Percentiles rank a stretch among this genome's conserved stretches.
phyloP scores from a whole-genome alignment of 2,113 vertebrate genomes.

The Oryzias melastigma region DNA sequence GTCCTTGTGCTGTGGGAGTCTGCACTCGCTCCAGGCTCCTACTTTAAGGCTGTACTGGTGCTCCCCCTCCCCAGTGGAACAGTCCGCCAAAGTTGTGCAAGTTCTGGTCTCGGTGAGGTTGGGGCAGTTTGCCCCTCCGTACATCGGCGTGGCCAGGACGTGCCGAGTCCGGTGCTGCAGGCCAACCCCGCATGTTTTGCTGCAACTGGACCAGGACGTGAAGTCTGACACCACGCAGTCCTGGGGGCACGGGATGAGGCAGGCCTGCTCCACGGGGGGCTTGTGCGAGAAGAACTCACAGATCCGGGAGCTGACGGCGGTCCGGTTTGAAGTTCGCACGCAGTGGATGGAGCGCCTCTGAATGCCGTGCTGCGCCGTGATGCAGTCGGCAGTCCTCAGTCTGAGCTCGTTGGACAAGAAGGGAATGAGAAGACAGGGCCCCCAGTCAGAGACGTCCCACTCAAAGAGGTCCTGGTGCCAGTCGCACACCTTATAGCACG shows the following conservation, averaged over 20 bases:
- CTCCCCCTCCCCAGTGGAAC: constrained; percentile 80
- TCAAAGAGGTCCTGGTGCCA: constrained; percentile 93
- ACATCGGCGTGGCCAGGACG: constrained; percentile 85
- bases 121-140: constrained; percentile 86
- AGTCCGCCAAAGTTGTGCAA: constrained; percentile 71
- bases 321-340: constrained; percentile 84
- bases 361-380: constrained; percentile 92
- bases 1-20: constrained; percentile 78
- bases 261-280: constrained; percentile 86
- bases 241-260: constrained; percentile 91
- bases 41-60: constrained; percentile 88
- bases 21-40: constrained; percentile 87
- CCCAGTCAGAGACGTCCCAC: constrained; percentile 92
- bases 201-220: constrained; percentile 86
- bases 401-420: constrained; percentile 64
- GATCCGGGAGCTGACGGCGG: constrained; percentile 78
- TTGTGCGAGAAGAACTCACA: constrained; percentile 88
- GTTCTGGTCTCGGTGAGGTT: constrained; percentile 84
- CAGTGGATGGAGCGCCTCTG: constrained; percentile 85
- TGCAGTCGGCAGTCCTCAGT: constrained; percentile 68
- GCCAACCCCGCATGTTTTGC: constrained; percentile 74
- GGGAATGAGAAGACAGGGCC: constrained; percentile 77
- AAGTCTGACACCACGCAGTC: constrained; percentile 91
- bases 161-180: constrained; percentile 84
- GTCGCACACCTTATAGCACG: constrained; percentile 92